phyloP scores from a whole-genome alignment of 2,797 vertebrate species.

The Periparus ater region DNA sequence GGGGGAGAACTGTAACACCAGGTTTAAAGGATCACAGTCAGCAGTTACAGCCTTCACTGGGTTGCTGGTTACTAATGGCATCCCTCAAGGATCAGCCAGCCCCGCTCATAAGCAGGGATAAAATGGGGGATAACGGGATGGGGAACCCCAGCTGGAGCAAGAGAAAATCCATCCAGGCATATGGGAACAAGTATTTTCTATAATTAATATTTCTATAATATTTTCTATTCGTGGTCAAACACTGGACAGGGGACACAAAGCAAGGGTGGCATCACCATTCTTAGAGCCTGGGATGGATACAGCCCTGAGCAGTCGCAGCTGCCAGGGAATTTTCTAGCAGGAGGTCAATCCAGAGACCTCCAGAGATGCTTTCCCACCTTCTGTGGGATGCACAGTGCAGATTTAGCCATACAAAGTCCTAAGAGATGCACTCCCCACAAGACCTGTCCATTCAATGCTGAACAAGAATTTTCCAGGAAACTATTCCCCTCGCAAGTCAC shows the following conservation, averaged over 20 bases:
- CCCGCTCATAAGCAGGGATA: background rate
- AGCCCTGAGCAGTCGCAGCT: accelerated
- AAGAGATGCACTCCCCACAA: background rate
- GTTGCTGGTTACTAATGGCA: background rate
- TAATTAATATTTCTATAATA: too few species aligned
- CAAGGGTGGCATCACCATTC: background rate
- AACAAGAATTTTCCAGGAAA: background rate
- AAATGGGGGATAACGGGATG: background rate
- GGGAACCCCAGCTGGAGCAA: background rate
- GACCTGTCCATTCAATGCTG: background rate
- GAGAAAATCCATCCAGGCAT: background rate
- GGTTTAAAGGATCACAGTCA: background rate
- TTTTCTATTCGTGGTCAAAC: background rate
- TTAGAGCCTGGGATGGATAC: background rate
- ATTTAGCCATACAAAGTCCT: background rate
- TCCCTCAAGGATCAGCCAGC: background rate
- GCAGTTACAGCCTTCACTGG: background rate
- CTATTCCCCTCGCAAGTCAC: background rate
- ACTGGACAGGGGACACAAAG: background rate
- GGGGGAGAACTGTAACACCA: background rate
- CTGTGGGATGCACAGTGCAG: background rate
- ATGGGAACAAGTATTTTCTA: accelerated
- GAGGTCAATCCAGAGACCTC: background rate
- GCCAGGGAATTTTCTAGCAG: background rate
- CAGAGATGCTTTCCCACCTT: background rate